Evolutionary conservation across 2,797 vertebrate genomes (phyloP), one percentile per base, ranked within the genome.

Genomic region (Siniperca obscura): DNA sequence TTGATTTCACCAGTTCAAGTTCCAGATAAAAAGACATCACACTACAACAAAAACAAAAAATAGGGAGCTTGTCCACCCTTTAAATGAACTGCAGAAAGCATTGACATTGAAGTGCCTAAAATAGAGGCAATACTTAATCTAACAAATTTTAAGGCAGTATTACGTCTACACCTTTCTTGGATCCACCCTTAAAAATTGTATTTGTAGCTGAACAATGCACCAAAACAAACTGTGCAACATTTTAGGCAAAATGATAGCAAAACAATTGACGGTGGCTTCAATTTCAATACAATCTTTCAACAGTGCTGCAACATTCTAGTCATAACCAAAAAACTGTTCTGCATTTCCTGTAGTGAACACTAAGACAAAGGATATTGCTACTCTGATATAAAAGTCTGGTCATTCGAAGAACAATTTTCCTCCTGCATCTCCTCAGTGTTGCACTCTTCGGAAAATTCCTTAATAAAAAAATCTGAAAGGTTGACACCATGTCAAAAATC

Each of bases 131-230:
- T 86, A 85, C 83, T 88, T 85, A 74, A 82, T 90, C 84, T 46
- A 92, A 89, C 86, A 90, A 82, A 86, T 91, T 89, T 95, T 95
- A 95, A 96, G 93, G 95, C 94, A 95, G 93, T 93, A 92, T 91
- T 92, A 92, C 68, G 53, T 92, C 90, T 92, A 89, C 81, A 91
- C 69, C 67, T 82, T 85, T 90, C 67, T 84, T 30, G 30, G 78
- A 89, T 85, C 69, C 82, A 87, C 89, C 74, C 53, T 75, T 75
- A 59, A 80, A 70, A 85, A 78, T 1, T 71, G 71, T 62, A 84
- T 82, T 80, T 88, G 86, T 85, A 82, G 79, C 81, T 81, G 22
- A 86, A 84, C 40, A 62, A 86, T 50, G 65, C 46, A 75, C 64
- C 62, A 68, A 72, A 87, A 89, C 69, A 87, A 78, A 89, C 86